Evolutionary conservation across 2,113 vertebrate species (phyloP).

Genomic region (Poeciliopsis retropinna): DNA sequence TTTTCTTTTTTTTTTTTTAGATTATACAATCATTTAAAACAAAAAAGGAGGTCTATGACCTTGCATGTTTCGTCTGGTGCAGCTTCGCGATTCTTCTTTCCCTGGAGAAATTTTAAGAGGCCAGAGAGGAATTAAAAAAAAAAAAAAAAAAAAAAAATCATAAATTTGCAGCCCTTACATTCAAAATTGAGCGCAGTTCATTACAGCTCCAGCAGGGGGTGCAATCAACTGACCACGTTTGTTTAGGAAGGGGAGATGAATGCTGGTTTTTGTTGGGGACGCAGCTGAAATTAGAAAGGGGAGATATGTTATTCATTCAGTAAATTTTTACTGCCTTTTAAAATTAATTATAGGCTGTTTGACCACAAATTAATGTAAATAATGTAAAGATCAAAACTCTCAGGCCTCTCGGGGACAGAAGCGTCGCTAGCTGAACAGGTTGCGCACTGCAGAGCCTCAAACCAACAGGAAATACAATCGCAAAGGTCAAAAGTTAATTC

Average conservation of each 20-base stretch:
- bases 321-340: not conserved
- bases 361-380: not conserved
- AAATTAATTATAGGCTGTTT: not conserved
- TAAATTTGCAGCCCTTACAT: not conserved
- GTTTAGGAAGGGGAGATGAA: no score
- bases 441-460: conserved; percentile 68
- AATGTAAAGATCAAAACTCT: not conserved
- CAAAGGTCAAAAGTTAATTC: conserved; percentile 78
- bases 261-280: no score
- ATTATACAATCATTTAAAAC: conserved; percentile 90
- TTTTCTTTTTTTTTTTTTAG: conserved; percentile 74
- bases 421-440: conserved; percentile 47
- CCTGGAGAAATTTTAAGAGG: conserved; percentile 76
- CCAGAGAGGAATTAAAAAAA: conserved; percentile 64
- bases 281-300: no score
- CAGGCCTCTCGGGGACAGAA: conserved; percentile 44
- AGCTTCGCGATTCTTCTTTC: conserved; percentile 81
- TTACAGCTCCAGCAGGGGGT: not conserved
- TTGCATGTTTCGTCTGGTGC: conserved; percentile 76
- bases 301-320: no score
- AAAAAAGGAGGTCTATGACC: conserved; percentile 88
- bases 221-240: not conserved
- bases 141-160: no score
- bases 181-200: not conserved
- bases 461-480: conserved; percentile 82